Conservation (phyloP, 2,113 vertebrate species). For the Albula glossodonta region DNA sequence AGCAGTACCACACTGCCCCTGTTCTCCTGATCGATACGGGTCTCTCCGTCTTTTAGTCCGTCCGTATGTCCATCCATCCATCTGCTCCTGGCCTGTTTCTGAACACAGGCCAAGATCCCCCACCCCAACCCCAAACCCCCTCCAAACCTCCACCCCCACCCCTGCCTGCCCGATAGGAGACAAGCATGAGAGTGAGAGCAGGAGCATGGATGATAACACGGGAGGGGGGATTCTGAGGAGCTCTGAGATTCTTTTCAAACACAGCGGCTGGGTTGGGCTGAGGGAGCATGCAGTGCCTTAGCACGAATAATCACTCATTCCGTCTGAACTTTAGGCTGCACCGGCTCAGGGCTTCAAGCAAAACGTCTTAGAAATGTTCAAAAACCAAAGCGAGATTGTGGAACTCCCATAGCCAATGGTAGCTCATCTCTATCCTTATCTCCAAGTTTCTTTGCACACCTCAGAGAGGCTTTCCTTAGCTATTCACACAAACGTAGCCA, state of each 20-base stretch:
- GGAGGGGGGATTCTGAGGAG: constrained; percentile 50
- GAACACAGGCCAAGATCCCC: constrained; percentile 46
- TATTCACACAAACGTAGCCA: constrained; percentile 27
- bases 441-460: constrained; percentile 35
- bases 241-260: constrained; percentile 69
- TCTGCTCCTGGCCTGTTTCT: constrained; percentile 48
- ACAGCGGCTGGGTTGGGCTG: constrained; percentile 60
- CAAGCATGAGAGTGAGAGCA: not conserved
- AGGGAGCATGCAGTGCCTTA: constrained; percentile 62
- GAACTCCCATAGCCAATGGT: constrained; percentile 59
- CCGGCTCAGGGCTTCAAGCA: constrained; percentile 59
- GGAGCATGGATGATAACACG: not conserved
- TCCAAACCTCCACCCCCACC: constrained; percentile 3
- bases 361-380: constrained; percentile 60
- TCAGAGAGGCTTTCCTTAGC: constrained; percentile 39
- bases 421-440: constrained; percentile 32
- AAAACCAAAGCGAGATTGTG: constrained; percentile 56
- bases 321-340: constrained; percentile 64
- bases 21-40: constrained; percentile 48
- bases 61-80: constrained; percentile 23
- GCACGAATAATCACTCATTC: constrained; percentile 69
- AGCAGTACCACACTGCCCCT: constrained; percentile 45
- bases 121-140: not conserved
- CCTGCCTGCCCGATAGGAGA: not conserved
- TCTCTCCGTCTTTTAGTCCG: constrained; percentile 34